Percentiles rank a stretch among this genome's conserved stretches.
Evolutionary conservation across 2,113 vertebrate species (phyloP).

Genomic region (Chaetodon trifascialis): DNA sequence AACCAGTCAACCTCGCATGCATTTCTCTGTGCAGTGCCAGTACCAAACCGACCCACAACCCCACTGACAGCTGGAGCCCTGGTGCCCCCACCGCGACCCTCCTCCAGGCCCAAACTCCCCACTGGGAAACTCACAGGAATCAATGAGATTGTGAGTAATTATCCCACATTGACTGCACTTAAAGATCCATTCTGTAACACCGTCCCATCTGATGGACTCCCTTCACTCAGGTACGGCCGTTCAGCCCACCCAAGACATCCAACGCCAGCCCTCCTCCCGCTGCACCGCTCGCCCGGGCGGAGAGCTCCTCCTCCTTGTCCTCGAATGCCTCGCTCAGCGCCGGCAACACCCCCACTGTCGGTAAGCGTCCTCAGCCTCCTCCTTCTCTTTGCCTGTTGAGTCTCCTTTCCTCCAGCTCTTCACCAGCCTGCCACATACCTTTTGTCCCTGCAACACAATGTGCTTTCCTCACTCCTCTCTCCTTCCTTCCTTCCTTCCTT

Average conservation of each 20-base stretch:
- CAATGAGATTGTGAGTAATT: slow-evolving; percentile 93
- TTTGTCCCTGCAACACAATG: slow-evolving; percentile 36
- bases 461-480: slow-evolving; percentile 15
- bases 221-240: slow-evolving; percentile 89
- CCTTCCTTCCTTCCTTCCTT: slow-evolving; percentile 22
- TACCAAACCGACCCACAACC: slow-evolving; percentile 89
- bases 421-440: slow-evolving; percentile 13
- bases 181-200: neutral
- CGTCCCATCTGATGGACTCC: neutral
- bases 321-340: slow-evolving; percentile 94
- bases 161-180: neutral
- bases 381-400: neutral
- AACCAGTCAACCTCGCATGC: neutral
- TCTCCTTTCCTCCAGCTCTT: slow-evolving; percentile 23
- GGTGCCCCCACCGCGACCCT: slow-evolving; percentile 94
- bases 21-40: slow-evolving; percentile 75
- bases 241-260: slow-evolving; percentile 91
- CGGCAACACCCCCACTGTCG: slow-evolving; percentile 95
- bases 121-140: slow-evolving; percentile 94
- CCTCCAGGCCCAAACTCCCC: slow-evolving; percentile 95
- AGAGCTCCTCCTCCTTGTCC: slow-evolving; percentile 97
- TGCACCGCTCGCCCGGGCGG: slow-evolving; percentile 93
- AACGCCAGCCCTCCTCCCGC: slow-evolving; percentile 91
- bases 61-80: slow-evolving; percentile 91
- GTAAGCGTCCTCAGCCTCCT: slow-evolving; percentile 82